A percentile compares a stretch with the other conserved stretches of the same genome.
Evolutionary conservation across 2,797 vertebrate species (phyloP).

Genomic region (Threskiornis aethiopicus): DNA sequence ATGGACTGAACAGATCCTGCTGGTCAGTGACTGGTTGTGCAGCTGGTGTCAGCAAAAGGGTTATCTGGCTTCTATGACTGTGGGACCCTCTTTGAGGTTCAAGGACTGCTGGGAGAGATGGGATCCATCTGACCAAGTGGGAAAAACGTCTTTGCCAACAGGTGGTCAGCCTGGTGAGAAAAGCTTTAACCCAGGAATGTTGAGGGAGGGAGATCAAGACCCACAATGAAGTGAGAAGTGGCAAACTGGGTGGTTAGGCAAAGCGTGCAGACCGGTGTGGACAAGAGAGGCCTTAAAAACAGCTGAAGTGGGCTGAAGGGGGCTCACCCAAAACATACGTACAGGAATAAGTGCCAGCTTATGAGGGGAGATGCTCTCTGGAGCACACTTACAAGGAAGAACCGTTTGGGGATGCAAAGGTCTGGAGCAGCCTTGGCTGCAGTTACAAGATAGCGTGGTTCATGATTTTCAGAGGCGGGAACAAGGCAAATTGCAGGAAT

Average conservation of each 20-base stretch:
- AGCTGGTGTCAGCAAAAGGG: neutral
- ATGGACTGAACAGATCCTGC: neutral
- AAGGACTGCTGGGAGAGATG: neutral
- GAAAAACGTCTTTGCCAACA: neutral
- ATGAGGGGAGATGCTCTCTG: neutral
- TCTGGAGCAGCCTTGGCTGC: neutral
- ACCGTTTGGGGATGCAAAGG: neutral
- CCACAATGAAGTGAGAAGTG: neutral
- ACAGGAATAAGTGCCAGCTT: neutral
- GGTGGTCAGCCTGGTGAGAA: neutral
- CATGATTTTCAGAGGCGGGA: neutral
- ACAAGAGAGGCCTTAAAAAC: neutral
- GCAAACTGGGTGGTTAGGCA: neutral
- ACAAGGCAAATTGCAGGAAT: neutral
- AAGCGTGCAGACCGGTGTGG: neutral
- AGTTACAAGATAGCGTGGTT: neutral
- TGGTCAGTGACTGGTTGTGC: neutral
- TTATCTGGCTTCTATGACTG: neutral
- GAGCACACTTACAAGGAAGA: neutral
- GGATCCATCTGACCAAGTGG: neutral
- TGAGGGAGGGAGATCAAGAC: neutral
- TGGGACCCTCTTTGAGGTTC: neutral
- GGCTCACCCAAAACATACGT: neutral
- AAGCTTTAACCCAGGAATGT: neutral
- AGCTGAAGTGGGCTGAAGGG: neutral